These are phyloP conservation scores for Cydia pomonella DNA, from an alignment of 1,140 invertebrate genomes.

Conservation along the genomic window DNA sequence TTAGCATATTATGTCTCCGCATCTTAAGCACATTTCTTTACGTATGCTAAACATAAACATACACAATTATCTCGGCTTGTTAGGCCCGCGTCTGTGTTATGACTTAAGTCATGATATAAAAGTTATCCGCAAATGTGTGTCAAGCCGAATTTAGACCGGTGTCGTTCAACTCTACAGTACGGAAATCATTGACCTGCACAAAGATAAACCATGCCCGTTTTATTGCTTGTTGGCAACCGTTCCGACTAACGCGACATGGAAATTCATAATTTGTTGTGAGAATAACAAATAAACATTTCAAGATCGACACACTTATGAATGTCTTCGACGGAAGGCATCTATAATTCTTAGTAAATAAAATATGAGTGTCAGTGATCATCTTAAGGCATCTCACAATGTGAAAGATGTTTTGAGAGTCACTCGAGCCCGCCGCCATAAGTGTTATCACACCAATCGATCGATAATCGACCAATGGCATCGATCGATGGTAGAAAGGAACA, in stretches of 20 bases:
- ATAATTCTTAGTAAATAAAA: not conserved
- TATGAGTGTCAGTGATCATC: not conserved
- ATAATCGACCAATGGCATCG: too few relatives aligned
- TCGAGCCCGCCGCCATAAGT: too few relatives aligned
- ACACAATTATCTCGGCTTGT: not conserved
- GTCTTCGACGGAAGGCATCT: not conserved
- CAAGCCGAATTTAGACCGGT: constrained; percentile 41
- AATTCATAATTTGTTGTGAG: not conserved
- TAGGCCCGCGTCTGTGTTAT: not conserved
- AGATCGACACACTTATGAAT: not conserved
- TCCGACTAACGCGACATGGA: constrained; percentile 6
- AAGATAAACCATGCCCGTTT: constrained; percentile 39
- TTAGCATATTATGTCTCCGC: not conserved
- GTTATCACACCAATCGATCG: too few relatives aligned
- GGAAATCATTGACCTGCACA: constrained; percentile 46
- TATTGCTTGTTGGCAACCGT: constrained; percentile 8
- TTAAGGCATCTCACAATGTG: not conserved
- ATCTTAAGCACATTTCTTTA: not conserved
- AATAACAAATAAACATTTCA: constrained; percentile 5
- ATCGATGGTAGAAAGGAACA: too few relatives aligned
- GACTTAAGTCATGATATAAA: constrained; percentile 11
- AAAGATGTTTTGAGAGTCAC: too few relatives aligned
- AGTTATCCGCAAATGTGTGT: constrained; percentile 37
- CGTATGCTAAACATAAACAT: not conserved
- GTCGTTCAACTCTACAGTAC: constrained; percentile 42